phyloP scores from a whole-genome alignment of 2,113 vertebrate genomes.

The Platanista minor region DNA sequence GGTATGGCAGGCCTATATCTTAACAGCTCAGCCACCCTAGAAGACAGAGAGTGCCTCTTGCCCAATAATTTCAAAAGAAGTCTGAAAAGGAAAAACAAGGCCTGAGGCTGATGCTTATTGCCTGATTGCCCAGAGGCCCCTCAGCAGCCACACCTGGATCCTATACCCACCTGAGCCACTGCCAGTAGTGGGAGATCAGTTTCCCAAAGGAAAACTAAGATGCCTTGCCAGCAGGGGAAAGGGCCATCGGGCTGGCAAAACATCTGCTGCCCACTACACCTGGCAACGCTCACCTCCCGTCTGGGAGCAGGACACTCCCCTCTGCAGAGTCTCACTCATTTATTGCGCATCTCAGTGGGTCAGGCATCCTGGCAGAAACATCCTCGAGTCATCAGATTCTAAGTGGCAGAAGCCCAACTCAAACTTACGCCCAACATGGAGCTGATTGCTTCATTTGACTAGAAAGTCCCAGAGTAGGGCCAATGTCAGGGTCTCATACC shows the following conservation, averaged over 20 bases:
- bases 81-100: not conserved
- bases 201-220: not conserved
- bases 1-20: not conserved
- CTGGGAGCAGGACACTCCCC: not conserved
- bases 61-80: not conserved
- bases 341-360: not conserved
- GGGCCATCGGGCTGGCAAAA: not conserved
- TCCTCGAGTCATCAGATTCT: not conserved
- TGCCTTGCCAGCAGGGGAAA: not conserved
- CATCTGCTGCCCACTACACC: no score
- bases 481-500: not conserved
- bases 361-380: not conserved
- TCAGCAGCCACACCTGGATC: not conserved
- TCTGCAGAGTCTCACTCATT: not conserved
- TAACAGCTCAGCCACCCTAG: not conserved
- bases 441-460: not conserved
- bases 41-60: not conserved
- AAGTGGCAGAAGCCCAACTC: not conserved
- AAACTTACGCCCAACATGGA: not conserved
- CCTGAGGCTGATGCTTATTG: not conserved
- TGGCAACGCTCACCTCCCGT: fast-evolving
- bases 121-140: not conserved
- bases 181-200: not conserved
- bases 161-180: not conserved
- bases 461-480: not conserved